A percentile compares a stretch with the other conserved stretches of the same genome.
These are phyloP conservation scores for Latrodectus elegans DNA, from an alignment of 2,888 invertebrate genomes.

Conservation along the genomic window DNA sequence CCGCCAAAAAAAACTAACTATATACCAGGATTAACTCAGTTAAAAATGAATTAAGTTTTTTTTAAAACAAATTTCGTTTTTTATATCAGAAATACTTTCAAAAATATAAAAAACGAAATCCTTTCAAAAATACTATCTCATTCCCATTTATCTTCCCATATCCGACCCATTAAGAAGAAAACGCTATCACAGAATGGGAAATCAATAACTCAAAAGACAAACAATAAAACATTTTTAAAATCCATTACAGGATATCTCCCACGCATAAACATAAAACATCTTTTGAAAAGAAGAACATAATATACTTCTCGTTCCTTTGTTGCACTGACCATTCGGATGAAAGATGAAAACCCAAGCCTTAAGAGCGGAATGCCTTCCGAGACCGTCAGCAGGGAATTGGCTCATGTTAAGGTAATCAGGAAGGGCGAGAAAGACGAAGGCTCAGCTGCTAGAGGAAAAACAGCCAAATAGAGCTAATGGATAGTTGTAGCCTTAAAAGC, in stretches of 20 bases:
- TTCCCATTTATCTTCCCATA: too few species aligned
- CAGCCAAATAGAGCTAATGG: slow-evolving; percentile 49
- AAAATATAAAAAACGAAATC: too few species aligned
- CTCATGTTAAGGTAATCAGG: slow-evolving; percentile 54
- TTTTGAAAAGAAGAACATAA: not conserved
- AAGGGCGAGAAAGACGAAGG: slow-evolving; percentile 7
- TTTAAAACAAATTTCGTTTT: too few species aligned
- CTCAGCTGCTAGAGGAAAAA: slow-evolving; percentile 30
- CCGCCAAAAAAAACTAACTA: too few species aligned
- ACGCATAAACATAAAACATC: not conserved
- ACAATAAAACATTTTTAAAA: not conserved
- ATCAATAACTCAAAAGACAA: too few species aligned
- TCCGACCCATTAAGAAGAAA: too few species aligned
- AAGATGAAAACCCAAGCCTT: not conserved
- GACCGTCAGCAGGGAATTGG: slow-evolving; percentile 17
- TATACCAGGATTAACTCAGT: too few species aligned
- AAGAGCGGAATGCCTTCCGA: not conserved
- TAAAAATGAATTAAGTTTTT: too few species aligned
- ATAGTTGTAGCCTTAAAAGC: slow-evolving; percentile 40
- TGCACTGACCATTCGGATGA: not conserved
- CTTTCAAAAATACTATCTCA: too few species aligned
- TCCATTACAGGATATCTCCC: not conserved
- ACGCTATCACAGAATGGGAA: too few species aligned
- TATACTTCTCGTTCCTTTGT: not conserved
- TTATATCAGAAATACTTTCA: too few species aligned